Conservation (phyloP, 2,888 invertebrate genomes). For the Nephrocerus scutellatus region DNA sequence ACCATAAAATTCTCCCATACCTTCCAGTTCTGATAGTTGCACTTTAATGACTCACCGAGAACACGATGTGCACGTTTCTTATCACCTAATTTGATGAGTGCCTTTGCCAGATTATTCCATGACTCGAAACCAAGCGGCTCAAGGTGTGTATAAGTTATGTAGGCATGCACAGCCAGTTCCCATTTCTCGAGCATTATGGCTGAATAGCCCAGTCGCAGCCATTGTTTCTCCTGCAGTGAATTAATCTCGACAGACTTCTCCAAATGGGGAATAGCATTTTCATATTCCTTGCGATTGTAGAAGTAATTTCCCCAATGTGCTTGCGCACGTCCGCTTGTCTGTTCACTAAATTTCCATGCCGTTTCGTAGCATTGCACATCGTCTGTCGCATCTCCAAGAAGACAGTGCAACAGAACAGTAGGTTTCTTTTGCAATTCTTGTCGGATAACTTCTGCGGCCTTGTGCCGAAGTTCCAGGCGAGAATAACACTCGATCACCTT, state of each 20-base stretch:
- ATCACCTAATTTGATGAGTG: slow-evolving; percentile 80
- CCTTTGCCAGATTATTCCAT: slow-evolving; percentile 96
- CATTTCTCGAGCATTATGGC: slow-evolving; percentile 72
- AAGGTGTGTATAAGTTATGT: slow-evolving; percentile 78
- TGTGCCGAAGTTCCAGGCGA: slow-evolving; percentile 71
- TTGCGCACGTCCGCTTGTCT: slow-evolving; percentile 76
- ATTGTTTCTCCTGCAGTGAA: slow-evolving; percentile 77
- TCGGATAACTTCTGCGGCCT: slow-evolving; percentile 83
- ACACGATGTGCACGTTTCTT: slow-evolving; percentile 79
- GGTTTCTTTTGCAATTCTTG: slow-evolving; percentile 72
- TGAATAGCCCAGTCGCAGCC: slow-evolving; percentile 81
- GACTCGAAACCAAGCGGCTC: slow-evolving; percentile 88
- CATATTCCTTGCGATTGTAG: slow-evolving; percentile 68
- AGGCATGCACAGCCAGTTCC: slow-evolving; percentile 76
- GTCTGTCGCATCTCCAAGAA: slow-evolving; percentile 82
- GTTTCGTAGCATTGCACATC: slow-evolving; percentile 73
- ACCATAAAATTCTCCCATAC: slow-evolving; percentile 92
- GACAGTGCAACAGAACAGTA: slow-evolving; percentile 79
- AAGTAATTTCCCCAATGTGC: slow-evolving; percentile 80
- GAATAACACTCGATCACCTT: slow-evolving; percentile 89
- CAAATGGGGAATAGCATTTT: slow-evolving; percentile 71
- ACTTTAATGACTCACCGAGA: slow-evolving; percentile 81
- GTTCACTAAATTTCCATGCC: slow-evolving; percentile 84
- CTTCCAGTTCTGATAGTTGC: slow-evolving; percentile 88
- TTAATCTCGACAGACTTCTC: slow-evolving; percentile 79